Conservation (phyloP, 2,113 vertebrate species). For the Poicephalus gulielmi region DNA sequence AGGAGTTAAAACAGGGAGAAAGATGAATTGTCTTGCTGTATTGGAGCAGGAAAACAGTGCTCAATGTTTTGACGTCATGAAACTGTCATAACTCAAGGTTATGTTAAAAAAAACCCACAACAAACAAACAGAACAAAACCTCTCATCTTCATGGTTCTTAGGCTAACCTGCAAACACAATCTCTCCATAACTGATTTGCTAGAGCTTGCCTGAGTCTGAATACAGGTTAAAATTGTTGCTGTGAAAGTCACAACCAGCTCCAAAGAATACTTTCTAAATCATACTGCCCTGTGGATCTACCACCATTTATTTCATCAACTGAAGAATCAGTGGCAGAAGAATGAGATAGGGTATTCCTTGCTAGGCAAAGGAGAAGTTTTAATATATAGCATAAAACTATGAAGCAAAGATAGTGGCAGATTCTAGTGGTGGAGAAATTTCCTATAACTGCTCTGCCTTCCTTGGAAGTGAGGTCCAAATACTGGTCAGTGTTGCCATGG, state of each 20-base stretch:
- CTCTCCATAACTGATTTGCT: too few species aligned
- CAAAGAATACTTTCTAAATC: neutral
- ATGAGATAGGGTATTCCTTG: neutral
- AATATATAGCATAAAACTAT: too few species aligned
- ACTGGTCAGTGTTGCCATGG: neutral
- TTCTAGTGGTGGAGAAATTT: neutral
- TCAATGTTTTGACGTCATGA: neutral
- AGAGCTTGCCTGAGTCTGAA: neutral
- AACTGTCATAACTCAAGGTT: neutral
- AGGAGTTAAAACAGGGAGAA: neutral
- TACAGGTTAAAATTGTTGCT: neutral
- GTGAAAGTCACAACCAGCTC: neutral
- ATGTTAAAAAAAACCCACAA: neutral
- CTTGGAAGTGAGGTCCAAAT: neutral
- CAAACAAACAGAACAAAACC: neutral
- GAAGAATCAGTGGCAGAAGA: neutral
- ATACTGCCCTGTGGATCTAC: neutral
- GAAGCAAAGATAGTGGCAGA: neutral
- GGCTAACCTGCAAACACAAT: neutral
- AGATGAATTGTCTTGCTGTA: neutral
- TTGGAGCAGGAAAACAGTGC: neutral
- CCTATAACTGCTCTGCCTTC: neutral
- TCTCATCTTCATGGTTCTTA: neutral
- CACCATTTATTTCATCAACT: neutral
- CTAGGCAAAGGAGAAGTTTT: neutral